Percentiles rank a stretch among this genome's conserved stretches.
Evolutionary conservation across 2,888 invertebrate genomes (phyloP).

Genomic region (Branchipolynoe longqiensis): DNA sequence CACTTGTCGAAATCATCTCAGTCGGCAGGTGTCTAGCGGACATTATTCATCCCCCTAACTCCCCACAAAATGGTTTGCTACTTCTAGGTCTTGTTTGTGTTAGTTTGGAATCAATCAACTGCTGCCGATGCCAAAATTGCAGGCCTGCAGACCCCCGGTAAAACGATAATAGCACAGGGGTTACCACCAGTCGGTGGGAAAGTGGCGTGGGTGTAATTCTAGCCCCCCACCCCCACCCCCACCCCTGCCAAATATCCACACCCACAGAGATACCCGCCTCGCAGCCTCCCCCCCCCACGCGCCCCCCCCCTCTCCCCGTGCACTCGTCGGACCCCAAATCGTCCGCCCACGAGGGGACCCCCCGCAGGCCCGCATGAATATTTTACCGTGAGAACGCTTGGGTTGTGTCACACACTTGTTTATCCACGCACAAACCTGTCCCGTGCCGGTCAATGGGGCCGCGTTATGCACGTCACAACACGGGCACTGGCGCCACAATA

Average conservation of each 20-base stretch:
- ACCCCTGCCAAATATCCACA: too few species aligned
- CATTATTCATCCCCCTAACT: not conserved
- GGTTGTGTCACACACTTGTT: conserved; percentile 8
- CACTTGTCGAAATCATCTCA: too few species aligned
- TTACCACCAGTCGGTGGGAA: not conserved
- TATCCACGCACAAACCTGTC: too few species aligned
- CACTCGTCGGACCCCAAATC: not conserved
- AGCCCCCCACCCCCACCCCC: too few species aligned
- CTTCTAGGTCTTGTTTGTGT: not conserved
- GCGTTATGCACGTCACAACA: too few species aligned
- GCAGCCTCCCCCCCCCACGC: too few species aligned
- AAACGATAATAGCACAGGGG: not conserved
- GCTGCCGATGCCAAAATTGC: conserved; percentile 31
- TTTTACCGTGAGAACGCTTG: conserved; percentile 20
- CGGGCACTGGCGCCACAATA: too few species aligned
- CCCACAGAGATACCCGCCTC: not conserved
- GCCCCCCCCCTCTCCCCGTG: not conserved
- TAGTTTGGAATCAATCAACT: not conserved
- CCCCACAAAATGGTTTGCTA: not conserved
- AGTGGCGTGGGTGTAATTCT: too few species aligned
- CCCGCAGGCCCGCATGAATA: conserved; percentile 22
- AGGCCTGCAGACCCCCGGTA: not conserved
- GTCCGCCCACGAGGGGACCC: not conserved
- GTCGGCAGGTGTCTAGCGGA: too few species aligned
- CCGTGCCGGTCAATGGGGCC: too few species aligned